A percentile compares a stretch with the other conserved stretches of the same genome.
Evolutionary conservation across 2,797 vertebrate species (phyloP).

Genomic region (Gastrophryne carolinensis): DNA sequence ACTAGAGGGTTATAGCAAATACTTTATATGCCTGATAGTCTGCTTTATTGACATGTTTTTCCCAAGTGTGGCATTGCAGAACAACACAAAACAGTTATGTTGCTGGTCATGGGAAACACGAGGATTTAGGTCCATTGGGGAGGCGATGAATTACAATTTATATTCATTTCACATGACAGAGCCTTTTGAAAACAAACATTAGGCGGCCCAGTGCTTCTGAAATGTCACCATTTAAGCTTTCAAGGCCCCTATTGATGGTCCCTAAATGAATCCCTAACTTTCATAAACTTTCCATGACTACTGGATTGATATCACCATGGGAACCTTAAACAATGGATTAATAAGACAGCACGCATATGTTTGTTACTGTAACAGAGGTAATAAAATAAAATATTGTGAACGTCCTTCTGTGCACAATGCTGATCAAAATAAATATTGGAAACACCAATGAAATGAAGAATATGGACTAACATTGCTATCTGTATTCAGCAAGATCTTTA

Average conservation of each 20-base stretch:
- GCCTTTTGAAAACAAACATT: not conserved
- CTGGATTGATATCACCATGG: not conserved
- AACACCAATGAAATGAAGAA: no score
- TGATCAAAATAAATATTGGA: no score
- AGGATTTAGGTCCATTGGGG: slow-evolving; percentile 1
- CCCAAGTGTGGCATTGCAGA: not conserved
- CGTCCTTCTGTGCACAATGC: not conserved
- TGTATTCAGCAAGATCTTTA: no score
- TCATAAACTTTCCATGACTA: not conserved
- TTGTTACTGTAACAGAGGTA: not conserved
- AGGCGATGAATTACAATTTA: slow-evolving; percentile 1
- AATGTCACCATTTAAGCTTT: not conserved
- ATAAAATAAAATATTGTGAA: not conserved
- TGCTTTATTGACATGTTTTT: slow-evolving; percentile 10
- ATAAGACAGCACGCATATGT: not conserved
- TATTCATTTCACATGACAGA: slow-evolving; percentile 3
- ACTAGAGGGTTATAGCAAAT: not conserved
- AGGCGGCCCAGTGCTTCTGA: not conserved
- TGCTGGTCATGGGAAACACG: not conserved
- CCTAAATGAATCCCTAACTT: not conserved
- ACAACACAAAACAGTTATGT: slow-evolving; percentile 4
- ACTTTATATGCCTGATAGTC: not conserved
- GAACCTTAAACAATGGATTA: not conserved
- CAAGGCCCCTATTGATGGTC: slow-evolving; percentile 7
- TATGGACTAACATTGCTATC: no score